Evolutionary conservation across 2,888 invertebrate species (phyloP).

Genomic region (Scaptomyza polygonia): DNA sequence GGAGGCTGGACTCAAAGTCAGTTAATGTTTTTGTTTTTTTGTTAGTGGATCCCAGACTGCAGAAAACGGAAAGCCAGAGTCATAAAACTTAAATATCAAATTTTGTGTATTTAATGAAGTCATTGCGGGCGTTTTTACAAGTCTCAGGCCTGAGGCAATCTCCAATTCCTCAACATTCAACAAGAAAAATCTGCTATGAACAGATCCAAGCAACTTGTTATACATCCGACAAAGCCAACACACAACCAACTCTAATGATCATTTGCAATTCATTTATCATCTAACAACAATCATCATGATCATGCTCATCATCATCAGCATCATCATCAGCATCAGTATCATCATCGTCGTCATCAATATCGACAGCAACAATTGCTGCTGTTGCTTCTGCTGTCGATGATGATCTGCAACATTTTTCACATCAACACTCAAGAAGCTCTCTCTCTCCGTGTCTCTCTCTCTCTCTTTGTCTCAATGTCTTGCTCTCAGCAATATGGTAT

Average conservation of each 20-base stretch:
- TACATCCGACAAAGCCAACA: slow-evolving; percentile 63
- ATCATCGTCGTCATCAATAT: background rate
- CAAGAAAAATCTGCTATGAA: slow-evolving; percentile 13
- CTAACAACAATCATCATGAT: slow-evolving; percentile 19
- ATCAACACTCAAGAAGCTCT: slow-evolving; percentile 48
- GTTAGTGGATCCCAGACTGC: background rate
- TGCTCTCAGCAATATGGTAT: slow-evolving; percentile 31
- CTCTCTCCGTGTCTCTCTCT: slow-evolving; percentile 25
- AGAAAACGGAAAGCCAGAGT: slow-evolving; percentile 40
- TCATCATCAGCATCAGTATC: slow-evolving; percentile 7
- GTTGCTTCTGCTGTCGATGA: slow-evolving; percentile 41
- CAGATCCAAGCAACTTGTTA: slow-evolving; percentile 58
- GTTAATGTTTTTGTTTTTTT: slow-evolving; percentile 4
- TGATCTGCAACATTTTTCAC: slow-evolving; percentile 74
- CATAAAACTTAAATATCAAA: slow-evolving; percentile 76
- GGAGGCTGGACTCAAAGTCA: slow-evolving; percentile 19
- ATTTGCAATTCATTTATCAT: slow-evolving; percentile 44
- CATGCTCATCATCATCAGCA: slow-evolving; percentile 25
- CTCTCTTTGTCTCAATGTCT: slow-evolving; percentile 11
- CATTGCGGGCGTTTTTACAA: slow-evolving; percentile 67
- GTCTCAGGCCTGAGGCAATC: slow-evolving; percentile 29
- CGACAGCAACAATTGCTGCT: slow-evolving; percentile 25
- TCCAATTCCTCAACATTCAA: slow-evolving; percentile 31
- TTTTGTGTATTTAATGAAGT: slow-evolving; percentile 73
- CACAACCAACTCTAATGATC: slow-evolving; percentile 47